Evolutionary conservation across 2,797 vertebrate genomes (phyloP).

Genomic region (Tapirus indicus): DNA sequence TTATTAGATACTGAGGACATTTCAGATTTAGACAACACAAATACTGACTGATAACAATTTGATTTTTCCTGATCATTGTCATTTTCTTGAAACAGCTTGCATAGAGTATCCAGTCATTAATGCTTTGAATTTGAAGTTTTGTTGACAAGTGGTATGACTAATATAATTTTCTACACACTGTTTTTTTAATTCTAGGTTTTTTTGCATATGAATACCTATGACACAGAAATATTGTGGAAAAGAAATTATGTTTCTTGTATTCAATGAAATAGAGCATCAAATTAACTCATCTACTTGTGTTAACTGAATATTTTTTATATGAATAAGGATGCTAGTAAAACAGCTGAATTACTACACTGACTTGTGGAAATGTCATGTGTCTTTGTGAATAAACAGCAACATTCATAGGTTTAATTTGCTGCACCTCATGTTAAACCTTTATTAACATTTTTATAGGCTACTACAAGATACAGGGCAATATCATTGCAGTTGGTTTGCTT

Average conservation of each 20-base stretch:
- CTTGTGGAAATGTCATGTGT: background rate
- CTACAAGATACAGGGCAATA: background rate
- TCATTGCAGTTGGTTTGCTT: background rate
- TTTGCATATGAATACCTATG: background rate
- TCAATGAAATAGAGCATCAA: background rate
- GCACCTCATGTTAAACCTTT: background rate
- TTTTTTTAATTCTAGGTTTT: slow-evolving; percentile 16
- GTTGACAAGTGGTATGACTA: background rate
- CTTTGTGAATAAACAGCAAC: background rate
- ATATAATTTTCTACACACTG: background rate
- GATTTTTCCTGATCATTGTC: background rate
- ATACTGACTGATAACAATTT: background rate
- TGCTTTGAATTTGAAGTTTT: slow-evolving; percentile 40
- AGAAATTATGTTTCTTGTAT: background rate
- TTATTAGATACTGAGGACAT: background rate
- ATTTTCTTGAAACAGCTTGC: slow-evolving; percentile 8
- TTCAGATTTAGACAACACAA: background rate
- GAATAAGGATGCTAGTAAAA: background rate
- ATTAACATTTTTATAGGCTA: background rate
- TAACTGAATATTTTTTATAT: background rate
- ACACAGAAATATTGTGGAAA: slow-evolving; percentile 4
- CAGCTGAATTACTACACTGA: background rate
- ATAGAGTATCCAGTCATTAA: background rate
- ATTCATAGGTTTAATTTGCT: background rate
- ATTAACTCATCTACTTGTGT: background rate